Percentiles rank a stretch among this genome's conserved stretches.
Conservation (phyloP, 2,113 vertebrate species). For the Chlamydotis undulata region DNA sequence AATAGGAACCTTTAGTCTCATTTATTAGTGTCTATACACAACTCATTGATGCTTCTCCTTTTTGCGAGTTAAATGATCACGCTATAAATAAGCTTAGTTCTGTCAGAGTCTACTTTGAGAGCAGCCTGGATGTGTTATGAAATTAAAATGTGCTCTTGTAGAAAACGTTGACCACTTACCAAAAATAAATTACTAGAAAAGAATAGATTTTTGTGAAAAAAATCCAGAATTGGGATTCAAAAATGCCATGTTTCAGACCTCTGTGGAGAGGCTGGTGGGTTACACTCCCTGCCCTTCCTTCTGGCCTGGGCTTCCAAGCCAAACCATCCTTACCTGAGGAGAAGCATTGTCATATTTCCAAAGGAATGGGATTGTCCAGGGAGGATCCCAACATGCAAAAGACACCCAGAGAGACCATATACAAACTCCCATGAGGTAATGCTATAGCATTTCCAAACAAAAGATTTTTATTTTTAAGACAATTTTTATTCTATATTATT, state of each 20-base stretch:
- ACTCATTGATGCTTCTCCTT: not conserved
- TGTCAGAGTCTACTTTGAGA: not conserved
- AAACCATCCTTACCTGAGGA: not conserved
- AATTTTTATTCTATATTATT: not conserved
- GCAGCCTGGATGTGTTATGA: not conserved
- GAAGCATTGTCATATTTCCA: not conserved
- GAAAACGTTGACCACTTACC: not conserved
- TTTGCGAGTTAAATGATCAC: not conserved
- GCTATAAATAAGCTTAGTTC: not conserved
- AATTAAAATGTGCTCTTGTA: conserved; percentile 10
- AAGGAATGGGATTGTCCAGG: not conserved
- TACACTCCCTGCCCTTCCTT: not conserved
- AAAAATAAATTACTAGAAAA: not conserved
- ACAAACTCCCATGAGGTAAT: not conserved
- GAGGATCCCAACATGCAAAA: not conserved
- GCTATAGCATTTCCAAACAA: not conserved
- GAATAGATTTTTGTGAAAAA: not conserved
- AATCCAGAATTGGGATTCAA: not conserved
- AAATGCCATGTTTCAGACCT: not conserved
- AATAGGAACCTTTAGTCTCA: not conserved
- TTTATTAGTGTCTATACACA: conserved; percentile 14
- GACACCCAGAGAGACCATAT: not conserved
- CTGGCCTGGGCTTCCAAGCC: not conserved
- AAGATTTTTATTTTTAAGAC: not conserved
- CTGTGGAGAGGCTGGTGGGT: too few relatives aligned